Base-by-base conservation (phyloP, 2,888 invertebrate genomes). In the Pteria penguin region DNA sequence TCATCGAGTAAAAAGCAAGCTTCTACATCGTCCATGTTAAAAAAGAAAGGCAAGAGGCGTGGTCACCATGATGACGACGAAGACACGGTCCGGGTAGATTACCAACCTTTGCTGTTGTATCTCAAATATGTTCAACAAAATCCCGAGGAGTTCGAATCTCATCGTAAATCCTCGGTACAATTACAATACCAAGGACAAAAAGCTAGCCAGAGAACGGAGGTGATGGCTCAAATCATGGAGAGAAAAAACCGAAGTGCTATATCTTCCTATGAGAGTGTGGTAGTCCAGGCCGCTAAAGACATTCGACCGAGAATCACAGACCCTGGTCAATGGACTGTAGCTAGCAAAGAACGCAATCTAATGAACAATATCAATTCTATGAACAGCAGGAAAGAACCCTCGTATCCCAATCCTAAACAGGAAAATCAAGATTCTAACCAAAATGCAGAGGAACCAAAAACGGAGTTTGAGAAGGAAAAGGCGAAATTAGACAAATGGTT, bases 61-160 rank as follows among this genome's bases (percentile, higher is more conserved):
- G 70, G 36, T 2, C 58, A 61, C 45, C 70, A 73, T 26, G 78
- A 74, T 26, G 76, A 77, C 26, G 52, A 74, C 8, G 75, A 80
- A 11, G 60, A 74, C 26, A 71, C 72, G 4, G 61, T 78, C 3
- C 65, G 60, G 27, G 82, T 84, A 29, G 87, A 88, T 24, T 83
- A 84, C 57, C 82, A 80, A 54, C 85, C 82, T 1, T 69, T 88
- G 72, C 62, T 80, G 27, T 82, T 81, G 45, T 88, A 88, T 73
- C 76, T 88, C 4, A 83, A 81, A 69, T 85, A 85, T 69, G 82
- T 88, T 14, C 72, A 82, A 22, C 87, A 86, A 32, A 82, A 87
- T 58, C 82, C 82, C 0, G 82, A 82, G 2, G 87, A 88, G 69
- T 88, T 84, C 65, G 63, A 81, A 36, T 18, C 45, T 4, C 65